These are phyloP conservation scores for Entomyzon cyanotis DNA, from an alignment of 2,113 vertebrate genomes.

Conservation along the genomic window DNA sequence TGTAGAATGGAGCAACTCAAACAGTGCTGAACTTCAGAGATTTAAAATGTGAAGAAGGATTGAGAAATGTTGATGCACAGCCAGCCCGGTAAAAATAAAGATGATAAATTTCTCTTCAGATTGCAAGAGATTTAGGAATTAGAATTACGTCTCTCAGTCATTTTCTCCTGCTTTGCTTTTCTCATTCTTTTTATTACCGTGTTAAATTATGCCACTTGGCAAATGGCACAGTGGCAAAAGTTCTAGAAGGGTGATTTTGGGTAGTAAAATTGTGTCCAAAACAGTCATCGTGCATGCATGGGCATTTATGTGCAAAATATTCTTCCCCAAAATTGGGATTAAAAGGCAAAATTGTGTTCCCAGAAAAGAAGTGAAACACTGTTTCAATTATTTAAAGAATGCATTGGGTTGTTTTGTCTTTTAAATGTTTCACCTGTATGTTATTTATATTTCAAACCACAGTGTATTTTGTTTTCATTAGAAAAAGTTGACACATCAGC, in stretches of 20 bases:
- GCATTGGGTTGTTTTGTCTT: neutral
- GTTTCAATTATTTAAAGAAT: neutral
- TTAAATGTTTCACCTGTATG: neutral
- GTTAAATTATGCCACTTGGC: neutral
- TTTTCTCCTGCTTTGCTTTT: neutral
- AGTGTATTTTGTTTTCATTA: neutral
- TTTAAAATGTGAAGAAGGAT: constrained; percentile 53
- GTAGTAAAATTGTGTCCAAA: neutral
- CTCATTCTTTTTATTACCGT: neutral
- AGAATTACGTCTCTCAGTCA: neutral
- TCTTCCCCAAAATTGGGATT: neutral
- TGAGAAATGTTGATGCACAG: constrained; percentile 14
- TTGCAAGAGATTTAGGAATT: constrained; percentile 29
- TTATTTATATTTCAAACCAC: neutral
- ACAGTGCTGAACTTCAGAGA: constrained; percentile 48
- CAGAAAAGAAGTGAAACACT: neutral
- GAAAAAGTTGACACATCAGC: neutral
- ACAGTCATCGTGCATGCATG: neutral
- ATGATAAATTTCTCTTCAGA: constrained; percentile 25
- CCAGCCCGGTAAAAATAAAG: constrained; percentile 27
- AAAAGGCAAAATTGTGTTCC: neutral
- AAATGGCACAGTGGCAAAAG: neutral
- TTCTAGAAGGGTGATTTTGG: neutral
- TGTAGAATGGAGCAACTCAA: constrained; percentile 18
- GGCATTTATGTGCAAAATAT: neutral